Conservation (phyloP, 53 echinoderm and acorn worm genomes). For the Mesocentrotus franciscanus region DNA sequence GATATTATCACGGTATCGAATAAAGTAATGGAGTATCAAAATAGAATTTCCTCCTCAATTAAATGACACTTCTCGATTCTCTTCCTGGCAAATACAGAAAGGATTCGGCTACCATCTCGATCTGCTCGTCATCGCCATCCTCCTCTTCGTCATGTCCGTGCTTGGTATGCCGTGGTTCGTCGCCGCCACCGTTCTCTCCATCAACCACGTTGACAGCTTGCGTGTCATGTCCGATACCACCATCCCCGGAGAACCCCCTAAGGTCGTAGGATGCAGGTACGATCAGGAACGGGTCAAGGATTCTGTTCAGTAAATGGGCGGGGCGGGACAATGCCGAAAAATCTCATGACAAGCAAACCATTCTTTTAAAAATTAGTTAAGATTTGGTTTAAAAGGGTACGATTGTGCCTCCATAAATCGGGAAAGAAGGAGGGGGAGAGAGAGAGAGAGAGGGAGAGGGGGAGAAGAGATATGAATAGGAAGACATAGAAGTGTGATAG, state of each 20-base stretch:
- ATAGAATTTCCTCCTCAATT: background rate
- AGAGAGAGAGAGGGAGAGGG: background rate
- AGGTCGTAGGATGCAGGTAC: constrained; percentile 89
- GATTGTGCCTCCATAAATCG: no score
- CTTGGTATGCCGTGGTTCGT: constrained; percentile 98
- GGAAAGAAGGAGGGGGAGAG: background rate
- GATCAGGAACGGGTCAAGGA: no score
- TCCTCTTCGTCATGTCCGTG: constrained; percentile 90
- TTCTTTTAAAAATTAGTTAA: no score
- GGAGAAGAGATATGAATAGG: background rate
- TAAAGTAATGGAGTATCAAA: background rate
- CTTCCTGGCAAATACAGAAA: constrained; percentile 76
- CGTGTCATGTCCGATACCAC: constrained; percentile 93
- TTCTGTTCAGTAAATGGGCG: no score
- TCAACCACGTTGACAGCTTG: constrained; percentile 97
- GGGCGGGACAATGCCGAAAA: no score
- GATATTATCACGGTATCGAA: background rate
- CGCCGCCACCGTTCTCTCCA: constrained; percentile 95
- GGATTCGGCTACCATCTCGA: constrained; percentile 96
- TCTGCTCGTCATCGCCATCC: constrained; percentile 82
- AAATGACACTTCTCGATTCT: background rate
- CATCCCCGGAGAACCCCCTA: constrained; percentile 95
- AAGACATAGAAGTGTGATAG: no score
- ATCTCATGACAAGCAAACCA: no score
- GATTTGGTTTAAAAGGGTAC: no score